Conservation (phyloP, 2,113 vertebrate species). For the Gavialis gangeticus region DNA sequence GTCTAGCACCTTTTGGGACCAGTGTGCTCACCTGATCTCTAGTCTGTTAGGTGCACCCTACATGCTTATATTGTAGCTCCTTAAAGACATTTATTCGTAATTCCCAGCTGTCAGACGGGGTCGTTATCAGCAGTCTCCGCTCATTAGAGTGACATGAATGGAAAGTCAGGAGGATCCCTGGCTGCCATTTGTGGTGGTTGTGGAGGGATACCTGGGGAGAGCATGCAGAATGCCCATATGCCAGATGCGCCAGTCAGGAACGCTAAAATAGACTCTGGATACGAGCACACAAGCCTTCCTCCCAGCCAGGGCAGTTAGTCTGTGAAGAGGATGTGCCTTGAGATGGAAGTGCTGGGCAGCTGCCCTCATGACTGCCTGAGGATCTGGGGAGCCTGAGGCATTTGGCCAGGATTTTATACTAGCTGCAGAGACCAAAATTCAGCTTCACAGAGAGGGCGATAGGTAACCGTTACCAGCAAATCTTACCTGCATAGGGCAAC, state of each 20-base stretch:
- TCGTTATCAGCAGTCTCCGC: not conserved
- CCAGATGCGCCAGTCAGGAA: not conserved
- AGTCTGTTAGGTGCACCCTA: not conserved
- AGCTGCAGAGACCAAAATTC: fast-evolving
- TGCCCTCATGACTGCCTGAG: too few species aligned
- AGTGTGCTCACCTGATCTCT: not conserved
- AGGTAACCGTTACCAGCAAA: not conserved
- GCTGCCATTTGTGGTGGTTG: too few species aligned
- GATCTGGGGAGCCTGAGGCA: fast-evolving
- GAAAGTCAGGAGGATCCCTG: not conserved
- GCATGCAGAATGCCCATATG: fast-evolving
- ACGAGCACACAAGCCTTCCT: not conserved
- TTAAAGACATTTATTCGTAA: fast-evolving
- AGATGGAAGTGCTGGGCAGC: not conserved
- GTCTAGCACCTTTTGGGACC: not conserved
- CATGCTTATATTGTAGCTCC: fast-evolving
- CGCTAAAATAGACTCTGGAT: fast-evolving
- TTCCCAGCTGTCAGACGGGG: not conserved
- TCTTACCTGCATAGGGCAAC: too few species aligned
- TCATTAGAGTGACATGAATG: not conserved
- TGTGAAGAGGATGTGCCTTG: fast-evolving
- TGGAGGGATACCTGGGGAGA: not conserved
- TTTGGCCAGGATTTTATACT: not conserved
- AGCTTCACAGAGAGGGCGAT: fast-evolving
- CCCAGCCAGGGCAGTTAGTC: fast-evolving